Conservation (phyloP, 2,113 vertebrate species). For the Mastomys natalensis region DNA sequence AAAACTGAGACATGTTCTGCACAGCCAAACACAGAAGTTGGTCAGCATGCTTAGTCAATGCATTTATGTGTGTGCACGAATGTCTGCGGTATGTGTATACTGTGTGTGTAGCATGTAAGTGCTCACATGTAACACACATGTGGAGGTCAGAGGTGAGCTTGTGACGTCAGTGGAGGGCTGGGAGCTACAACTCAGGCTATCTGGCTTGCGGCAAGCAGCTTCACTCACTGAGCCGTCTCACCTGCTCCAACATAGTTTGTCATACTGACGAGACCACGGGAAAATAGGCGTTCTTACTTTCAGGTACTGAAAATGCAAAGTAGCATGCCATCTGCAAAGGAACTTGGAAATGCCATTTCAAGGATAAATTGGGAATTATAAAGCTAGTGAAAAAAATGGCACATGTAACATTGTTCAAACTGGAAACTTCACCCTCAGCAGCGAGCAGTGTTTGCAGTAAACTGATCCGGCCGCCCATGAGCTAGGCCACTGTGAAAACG, state of each 20-base stretch:
- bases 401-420: conserved; percentile 14
- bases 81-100: too few species aligned
- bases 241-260: not conserved
- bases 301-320: conserved; percentile 2
- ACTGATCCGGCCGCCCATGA: not conserved
- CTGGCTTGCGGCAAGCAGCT: not conserved
- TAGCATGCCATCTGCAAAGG: not conserved
- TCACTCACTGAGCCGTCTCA: not conserved
- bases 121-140: not conserved
- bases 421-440: not conserved
- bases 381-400: not conserved
- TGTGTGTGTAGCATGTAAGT: not conserved
- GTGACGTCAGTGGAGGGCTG: not conserved
- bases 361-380: conserved; percentile 46
- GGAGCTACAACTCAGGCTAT: not conserved
- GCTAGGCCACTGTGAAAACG: not conserved
- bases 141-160: not conserved
- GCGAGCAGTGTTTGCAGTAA: conserved; percentile 8
- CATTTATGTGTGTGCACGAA: not conserved
- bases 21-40: conserved; percentile 33
- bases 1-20: conserved; percentile 22
- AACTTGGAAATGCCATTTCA: conserved; percentile 19
- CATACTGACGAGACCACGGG: not conserved
- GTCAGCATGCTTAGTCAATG: not conserved
- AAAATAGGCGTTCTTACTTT: conserved; percentile 14